Conservation (phyloP, 2,888 invertebrate genomes). For the Theretra japonica region DNA sequence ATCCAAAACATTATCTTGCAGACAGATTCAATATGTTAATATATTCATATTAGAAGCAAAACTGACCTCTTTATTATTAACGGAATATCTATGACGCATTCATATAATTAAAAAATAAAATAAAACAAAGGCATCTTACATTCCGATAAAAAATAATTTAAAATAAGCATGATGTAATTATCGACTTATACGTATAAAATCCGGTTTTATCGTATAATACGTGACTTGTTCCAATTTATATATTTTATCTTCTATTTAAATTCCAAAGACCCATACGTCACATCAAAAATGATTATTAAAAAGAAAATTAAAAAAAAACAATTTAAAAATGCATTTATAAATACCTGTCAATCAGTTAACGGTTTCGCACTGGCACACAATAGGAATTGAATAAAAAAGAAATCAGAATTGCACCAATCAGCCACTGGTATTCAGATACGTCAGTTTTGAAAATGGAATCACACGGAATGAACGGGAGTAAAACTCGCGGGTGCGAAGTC, state of each 20-base stretch:
- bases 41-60: constrained; percentile 5
- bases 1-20: no score
- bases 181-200: not conserved
- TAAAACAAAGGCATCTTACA: not conserved
- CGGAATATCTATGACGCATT: not conserved
- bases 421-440: not conserved
- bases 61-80: constrained; percentile 11
- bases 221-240: not conserved
- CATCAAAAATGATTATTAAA: not conserved
- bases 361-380: constrained; percentile 32
- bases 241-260: not conserved
- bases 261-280: not conserved
- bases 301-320: not conserved
- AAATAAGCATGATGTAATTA: not conserved
- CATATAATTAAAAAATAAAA: not conserved
- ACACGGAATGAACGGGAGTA: constrained; percentile 50
- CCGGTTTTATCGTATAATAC: constrained; percentile 6
- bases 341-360: constrained; percentile 40
- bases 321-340: constrained; percentile 28
- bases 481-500: constrained; percentile 39
- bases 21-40: not conserved
- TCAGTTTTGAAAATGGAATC: constrained; percentile 40
- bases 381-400: not conserved
- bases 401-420: constrained; percentile 5
- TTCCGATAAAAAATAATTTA: not conserved